Evolutionary conservation across 2,113 vertebrate species (phyloP).

Genomic region (Dasyprocta punctata): DNA sequence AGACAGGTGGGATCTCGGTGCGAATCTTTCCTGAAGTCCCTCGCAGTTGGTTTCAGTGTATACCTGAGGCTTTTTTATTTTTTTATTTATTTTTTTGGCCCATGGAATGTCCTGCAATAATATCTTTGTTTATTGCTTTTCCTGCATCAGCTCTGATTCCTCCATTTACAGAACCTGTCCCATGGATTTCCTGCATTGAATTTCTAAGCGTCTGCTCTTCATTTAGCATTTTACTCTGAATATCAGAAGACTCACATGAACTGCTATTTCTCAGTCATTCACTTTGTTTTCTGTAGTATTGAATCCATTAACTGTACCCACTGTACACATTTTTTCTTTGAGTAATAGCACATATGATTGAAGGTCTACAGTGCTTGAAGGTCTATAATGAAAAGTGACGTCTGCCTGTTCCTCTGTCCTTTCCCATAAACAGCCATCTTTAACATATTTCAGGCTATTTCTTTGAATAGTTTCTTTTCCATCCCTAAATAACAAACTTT

Average conservation of each 20-base stretch:
- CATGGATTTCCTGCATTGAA: background rate
- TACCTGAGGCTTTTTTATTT: background rate
- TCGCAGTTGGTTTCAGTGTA: background rate
- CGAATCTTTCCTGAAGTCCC: background rate
- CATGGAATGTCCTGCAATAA: background rate
- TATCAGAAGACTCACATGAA: background rate
- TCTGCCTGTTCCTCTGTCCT: background rate
- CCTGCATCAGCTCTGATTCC: background rate
- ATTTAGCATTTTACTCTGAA: background rate
- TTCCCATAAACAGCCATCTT: background rate
- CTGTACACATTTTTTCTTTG: constrained; percentile 31
- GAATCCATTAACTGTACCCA: background rate
- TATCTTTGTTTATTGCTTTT: background rate
- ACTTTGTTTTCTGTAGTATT: background rate
- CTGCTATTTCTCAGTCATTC: constrained; percentile 13
- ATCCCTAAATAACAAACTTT: background rate
- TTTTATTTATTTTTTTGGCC: too few relatives aligned
- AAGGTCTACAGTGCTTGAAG: background rate
- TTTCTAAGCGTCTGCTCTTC: background rate
- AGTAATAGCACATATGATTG: constrained; percentile 6
- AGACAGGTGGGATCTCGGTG: background rate
- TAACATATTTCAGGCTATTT: constrained; percentile 29
- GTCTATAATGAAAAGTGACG: constrained; percentile 9
- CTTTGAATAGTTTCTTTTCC: background rate
- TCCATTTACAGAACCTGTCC: background rate